Base-by-base conservation (phyloP, 2,888 invertebrate species). In the Spilarctia lutea region DNA sequence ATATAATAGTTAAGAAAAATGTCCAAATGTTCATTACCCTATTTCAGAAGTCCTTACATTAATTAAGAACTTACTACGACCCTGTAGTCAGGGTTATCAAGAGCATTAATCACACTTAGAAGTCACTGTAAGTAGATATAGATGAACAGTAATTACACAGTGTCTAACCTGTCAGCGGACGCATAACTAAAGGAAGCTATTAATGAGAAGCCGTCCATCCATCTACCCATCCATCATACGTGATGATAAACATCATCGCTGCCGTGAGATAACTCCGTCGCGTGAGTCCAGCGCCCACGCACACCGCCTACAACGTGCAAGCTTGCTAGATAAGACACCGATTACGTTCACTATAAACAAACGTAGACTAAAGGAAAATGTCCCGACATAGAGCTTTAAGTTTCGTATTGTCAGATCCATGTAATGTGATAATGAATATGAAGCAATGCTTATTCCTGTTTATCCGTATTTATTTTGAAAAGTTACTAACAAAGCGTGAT, bases 171-270 rank as follows among this genome's bases (percentile, higher is more conserved):
- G 80, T 69, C 75, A 71, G 71, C 73, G 71, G 66, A 75, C 76
- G 78, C 74, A 75, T 75, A 74, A 80, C 81, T 83, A 83, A 79
- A 88, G 88, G 90, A 88, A 84, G 86, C 83, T 85, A 85, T 85
- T 85, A 85, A 81, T 81, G 75, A 74, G 78, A 42, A 65, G 66
- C 74, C 70, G 71, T 68, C 75, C 72, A 75, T 75, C 82, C 76
- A 93, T 68, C 75, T 73, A 75, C 72, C 82, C 76, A 93, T 93
- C 89, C 89, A 91, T 93, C 93, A 93, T 91, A 85, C 79, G 18
- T 63, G 77, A 82, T 85, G 93, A 93, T 92, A 92, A 92, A 89
- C 89, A 92, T 91, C 91, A 85, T 86, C 80, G 86, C 82, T 85
- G 85, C 83, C 83, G 87, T 80, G 81, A 84, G 85, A 85, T 85